Base-by-base conservation (phyloP, 2,113 vertebrate genomes). In the Embiotoca jacksoni region DNA sequence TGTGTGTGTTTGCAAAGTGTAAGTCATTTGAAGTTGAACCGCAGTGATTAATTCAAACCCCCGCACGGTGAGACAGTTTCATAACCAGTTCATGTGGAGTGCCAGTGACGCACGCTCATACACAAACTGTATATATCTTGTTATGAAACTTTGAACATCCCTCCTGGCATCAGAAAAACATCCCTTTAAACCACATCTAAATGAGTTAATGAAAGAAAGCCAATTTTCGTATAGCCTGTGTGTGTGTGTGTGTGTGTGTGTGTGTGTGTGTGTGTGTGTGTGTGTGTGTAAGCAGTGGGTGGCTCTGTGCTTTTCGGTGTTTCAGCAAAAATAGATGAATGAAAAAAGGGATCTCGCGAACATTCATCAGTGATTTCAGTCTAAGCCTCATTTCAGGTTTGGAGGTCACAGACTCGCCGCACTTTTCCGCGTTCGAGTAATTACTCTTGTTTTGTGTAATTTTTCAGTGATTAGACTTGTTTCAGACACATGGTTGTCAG, bases 41-140 rank as follows among this genome's bases (percentile, higher is more conserved):
- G 44, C 63, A 54, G 58, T 81, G 59, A 85, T 85, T 83, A 83
- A 90, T 87, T 88, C 82, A 72, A 76, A 41, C 84, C n/a, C 68
- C 72, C 78, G 68, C 47, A 68, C n/a, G 3, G 58, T 72, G 23
- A 82, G 50, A 72, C 52, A 35, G 76, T 84, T 89, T 84, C 55
- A 71, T 82, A 84, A 89, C 41, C 58, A 67, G 78, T 82, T 88
- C 75, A 75, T 66, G 53, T 23, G 2, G 72, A 83, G 74, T 74
- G 41, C 30, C 47, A 50, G 30, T 79, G 71, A 66, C 32, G 7
- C 37, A 46, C 46, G 9, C 7, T 3, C 57, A 41, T 3, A 7
- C 6, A 52, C 62, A 72, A 16, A 56, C 39, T 3, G 35, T 14
- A 23, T 53, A 35, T 53, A 37, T 72, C 65, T 71, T 32, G 31